phyloP scores from a whole-genome alignment of 2,888 invertebrate genomes.

The Drosophila tripunctata region DNA sequence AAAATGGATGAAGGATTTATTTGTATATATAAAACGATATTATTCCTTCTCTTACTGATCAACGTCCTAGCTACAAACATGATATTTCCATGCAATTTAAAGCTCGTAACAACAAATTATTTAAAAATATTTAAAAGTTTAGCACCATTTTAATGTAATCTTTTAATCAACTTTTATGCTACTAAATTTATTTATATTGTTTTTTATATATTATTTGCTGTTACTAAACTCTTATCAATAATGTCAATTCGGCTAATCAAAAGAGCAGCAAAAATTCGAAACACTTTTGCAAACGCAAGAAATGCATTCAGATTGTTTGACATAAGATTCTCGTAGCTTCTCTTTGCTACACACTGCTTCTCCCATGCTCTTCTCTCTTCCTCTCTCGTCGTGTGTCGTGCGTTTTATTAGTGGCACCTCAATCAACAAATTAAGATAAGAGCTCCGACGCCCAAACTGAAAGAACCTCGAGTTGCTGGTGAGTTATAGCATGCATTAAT shows the following conservation, averaged over 20 bases:
- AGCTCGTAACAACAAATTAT: too few species aligned
- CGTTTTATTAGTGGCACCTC: slow-evolving; percentile 73
- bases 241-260: slow-evolving; percentile 52
- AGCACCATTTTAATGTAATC: neutral
- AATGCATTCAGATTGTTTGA: slow-evolving; percentile 13
- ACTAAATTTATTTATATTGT: too few species aligned
- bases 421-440: slow-evolving; percentile 70
- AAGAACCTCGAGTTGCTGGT: slow-evolving; percentile 51
- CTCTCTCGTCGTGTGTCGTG: slow-evolving; percentile 42
- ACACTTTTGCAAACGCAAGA: slow-evolving; percentile 14
- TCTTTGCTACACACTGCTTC: neutral
- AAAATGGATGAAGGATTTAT: too few species aligned
- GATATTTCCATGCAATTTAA: too few species aligned
- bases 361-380: neutral
- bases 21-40: too few species aligned
- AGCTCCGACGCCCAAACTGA: slow-evolving; percentile 52
- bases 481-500: slow-evolving; percentile 81
- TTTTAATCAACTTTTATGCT: neutral
- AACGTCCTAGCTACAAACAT: too few species aligned
- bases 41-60: too few species aligned
- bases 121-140: neutral
- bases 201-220: too few species aligned
- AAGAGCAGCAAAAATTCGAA: slow-evolving; percentile 25
- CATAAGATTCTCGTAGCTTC: neutral
- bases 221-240: slow-evolving; percentile 1